Conservation (phyloP, 2,797 vertebrate species). For the Australoheros facetus region DNA sequence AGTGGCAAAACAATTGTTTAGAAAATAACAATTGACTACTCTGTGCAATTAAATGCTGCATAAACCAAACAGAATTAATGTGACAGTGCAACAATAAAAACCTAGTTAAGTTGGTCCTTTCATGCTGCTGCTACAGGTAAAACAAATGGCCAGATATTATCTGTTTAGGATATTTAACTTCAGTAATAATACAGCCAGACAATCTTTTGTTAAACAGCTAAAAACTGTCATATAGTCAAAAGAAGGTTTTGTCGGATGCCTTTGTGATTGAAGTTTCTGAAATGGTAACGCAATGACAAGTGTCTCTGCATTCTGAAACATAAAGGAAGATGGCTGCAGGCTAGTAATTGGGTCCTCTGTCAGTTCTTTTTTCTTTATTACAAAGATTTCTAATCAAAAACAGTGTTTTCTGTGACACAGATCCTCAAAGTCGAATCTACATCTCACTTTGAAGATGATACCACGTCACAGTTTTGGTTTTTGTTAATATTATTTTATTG, state of each 20-base stretch:
- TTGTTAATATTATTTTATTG: background rate
- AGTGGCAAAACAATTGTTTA: background rate
- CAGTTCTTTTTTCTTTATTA: background rate
- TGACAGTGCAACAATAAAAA: slow-evolving; percentile 1
- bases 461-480: background rate
- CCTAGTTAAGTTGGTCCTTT: background rate
- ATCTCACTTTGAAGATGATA: background rate
- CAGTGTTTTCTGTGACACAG: background rate
- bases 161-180: slow-evolving; percentile 3
- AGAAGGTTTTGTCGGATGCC: background rate
- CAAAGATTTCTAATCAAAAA: background rate
- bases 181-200: background rate
- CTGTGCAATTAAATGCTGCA: background rate
- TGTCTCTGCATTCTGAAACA: background rate
- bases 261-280: background rate
- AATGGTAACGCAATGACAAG: background rate
- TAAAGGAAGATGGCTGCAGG: background rate
- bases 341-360: background rate
- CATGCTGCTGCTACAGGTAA: background rate
- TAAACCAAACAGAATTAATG: slow-evolving; percentile 8
- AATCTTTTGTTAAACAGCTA: background rate
- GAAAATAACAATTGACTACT: background rate
- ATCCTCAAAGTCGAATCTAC: background rate
- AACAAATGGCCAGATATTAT: background rate
- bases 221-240: background rate